Evolutionary conservation across 2,797 vertebrate genomes (phyloP).

Genomic region (Carcharodon carcharias): DNA sequence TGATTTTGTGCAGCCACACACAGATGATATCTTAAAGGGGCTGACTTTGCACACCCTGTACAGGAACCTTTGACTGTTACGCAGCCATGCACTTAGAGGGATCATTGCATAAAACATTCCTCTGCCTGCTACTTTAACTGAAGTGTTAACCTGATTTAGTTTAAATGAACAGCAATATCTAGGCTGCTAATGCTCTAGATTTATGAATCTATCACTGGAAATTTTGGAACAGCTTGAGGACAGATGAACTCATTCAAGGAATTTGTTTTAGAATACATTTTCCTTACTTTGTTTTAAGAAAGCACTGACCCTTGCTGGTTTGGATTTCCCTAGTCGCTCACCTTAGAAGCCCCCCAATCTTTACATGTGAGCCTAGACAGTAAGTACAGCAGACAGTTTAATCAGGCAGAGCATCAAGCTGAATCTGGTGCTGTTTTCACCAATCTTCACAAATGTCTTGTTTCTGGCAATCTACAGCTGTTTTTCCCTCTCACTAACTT

Average conservation of each 20-base stretch:
- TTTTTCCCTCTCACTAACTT: not conserved
- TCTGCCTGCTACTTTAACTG: not conserved
- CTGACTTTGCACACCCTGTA: not conserved
- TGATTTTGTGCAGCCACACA: not conserved
- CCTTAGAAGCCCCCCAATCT: not conserved
- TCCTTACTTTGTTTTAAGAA: not conserved
- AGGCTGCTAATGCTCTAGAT: not conserved
- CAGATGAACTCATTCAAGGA: not conserved
- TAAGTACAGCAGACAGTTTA: not conserved
- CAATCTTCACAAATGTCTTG: not conserved
- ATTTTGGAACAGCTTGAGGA: not conserved
- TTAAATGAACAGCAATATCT: not conserved
- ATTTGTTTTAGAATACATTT: not conserved
- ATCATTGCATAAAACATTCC: not conserved
- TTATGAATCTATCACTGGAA: not conserved
- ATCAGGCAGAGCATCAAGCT: constrained; percentile 1
- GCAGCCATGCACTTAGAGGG: not conserved
- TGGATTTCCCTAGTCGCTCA: not conserved
- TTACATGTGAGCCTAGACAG: not conserved
- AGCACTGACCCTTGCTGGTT: not conserved
- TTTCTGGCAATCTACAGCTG: not conserved
- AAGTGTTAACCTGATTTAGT: not conserved
- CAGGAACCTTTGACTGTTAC: not conserved
- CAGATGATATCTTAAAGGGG: not conserved
- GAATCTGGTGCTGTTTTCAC: constrained; percentile 7